phyloP scores from a whole-genome alignment of 2,888 invertebrate genomes.

The Melanostoma mellinum region DNA sequence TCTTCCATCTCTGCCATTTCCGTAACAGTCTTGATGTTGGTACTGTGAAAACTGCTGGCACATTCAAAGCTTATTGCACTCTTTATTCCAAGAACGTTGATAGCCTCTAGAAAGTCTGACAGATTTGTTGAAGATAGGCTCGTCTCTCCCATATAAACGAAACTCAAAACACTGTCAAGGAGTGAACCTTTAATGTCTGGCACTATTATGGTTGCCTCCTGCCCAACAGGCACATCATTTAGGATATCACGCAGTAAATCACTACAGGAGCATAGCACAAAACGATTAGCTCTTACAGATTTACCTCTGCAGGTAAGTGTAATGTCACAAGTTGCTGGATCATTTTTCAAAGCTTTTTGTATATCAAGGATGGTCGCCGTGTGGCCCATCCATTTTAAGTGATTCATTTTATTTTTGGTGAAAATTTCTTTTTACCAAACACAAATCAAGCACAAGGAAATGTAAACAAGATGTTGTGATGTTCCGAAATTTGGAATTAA shows the following conservation, averaged over 20 bases:
- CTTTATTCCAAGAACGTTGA: conserved; percentile 80
- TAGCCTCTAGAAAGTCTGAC: conserved; percentile 80
- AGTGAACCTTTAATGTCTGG: conserved; percentile 80
- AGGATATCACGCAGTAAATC: conserved; percentile 79
- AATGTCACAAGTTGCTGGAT: conserved; percentile 79
- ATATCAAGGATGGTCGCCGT: conserved; percentile 80
- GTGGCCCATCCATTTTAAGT: conserved; percentile 82
- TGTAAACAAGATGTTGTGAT: conserved; percentile 58
- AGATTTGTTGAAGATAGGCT: conserved; percentile 78
- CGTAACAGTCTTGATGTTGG: conserved; percentile 59
- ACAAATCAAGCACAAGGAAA: conserved; percentile 20
- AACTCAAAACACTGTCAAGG: conserved; percentile 79
- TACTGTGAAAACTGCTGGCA: conserved; percentile 61
- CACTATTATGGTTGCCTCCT: conserved; percentile 79
- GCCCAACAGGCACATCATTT: conserved; percentile 77
- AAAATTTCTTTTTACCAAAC: conserved; percentile 30
- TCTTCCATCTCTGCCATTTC: conserved; percentile 78
- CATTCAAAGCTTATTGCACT: conserved; percentile 82
- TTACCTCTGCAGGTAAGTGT: conserved; percentile 78
- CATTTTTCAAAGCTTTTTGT: conserved; percentile 78
- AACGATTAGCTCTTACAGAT: conserved; percentile 79
- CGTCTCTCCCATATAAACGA: conserved; percentile 81
- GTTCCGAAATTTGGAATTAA: conserved; percentile 50
- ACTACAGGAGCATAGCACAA: conserved; percentile 80
- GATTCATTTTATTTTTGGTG: conserved; percentile 76